Evolutionary conservation across 2,888 invertebrate species (phyloP).

Genomic region (Cephus spinipes): DNA sequence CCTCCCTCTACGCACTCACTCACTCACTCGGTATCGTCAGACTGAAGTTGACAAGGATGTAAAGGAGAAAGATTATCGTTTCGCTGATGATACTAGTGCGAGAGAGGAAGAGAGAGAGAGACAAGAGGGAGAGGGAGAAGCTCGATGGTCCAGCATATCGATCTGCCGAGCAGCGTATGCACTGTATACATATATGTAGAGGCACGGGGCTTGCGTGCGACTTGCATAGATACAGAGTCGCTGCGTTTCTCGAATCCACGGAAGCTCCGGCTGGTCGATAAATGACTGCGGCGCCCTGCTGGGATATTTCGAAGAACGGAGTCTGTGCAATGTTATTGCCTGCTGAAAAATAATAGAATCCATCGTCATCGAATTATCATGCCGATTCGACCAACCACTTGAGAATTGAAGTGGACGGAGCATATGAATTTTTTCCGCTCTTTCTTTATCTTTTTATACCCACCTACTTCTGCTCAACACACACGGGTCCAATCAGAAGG

Average conservation of each 20-base stretch:
- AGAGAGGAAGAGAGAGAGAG: too few species aligned
- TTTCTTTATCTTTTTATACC: background rate
- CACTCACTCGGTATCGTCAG: too few species aligned
- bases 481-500: background rate
- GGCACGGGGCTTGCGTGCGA: background rate
- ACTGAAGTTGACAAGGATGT: too few species aligned
- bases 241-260: slow-evolving; percentile 8
- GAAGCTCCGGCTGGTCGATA: slow-evolving; percentile 10
- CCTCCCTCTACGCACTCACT: too few species aligned
- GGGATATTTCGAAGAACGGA: background rate
- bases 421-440: background rate
- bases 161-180: too few species aligned
- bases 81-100: too few species aligned
- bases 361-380: background rate
- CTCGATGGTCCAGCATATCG: too few species aligned
- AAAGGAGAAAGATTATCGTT: too few species aligned
- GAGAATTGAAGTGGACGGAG: background rate
- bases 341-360: background rate
- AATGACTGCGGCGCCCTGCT: slow-evolving; percentile 11
- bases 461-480: background rate
- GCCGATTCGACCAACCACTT: background rate
- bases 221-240: slow-evolving; percentile 14
- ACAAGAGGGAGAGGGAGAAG: too few species aligned
- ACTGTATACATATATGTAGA: background rate
- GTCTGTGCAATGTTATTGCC: background rate